Evolutionary conservation across 2,797 vertebrate genomes (phyloP).

Genomic region (Halcyon leucocephala): DNA sequence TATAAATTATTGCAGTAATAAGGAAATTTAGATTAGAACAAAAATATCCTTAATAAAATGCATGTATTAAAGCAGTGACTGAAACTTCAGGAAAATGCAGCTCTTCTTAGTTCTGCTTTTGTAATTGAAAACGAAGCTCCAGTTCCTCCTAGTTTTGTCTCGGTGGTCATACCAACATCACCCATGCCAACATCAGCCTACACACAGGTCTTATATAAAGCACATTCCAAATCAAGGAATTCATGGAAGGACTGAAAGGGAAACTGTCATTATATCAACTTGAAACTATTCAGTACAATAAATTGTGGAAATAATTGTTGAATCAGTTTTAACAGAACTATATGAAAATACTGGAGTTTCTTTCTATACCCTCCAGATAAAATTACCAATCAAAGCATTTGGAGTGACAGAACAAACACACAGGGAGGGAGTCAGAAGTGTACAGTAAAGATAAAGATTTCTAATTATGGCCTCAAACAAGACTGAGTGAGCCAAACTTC

Average conservation of each 20-base stretch:
- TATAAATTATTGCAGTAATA: not conserved
- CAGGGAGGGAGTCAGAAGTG: not conserved
- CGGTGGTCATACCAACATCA: accelerated
- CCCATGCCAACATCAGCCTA: not conserved
- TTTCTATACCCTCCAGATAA: not conserved
- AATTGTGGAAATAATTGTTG: not conserved
- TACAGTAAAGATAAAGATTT: not conserved
- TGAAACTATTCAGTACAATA: not conserved
- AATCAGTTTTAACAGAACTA: not conserved
- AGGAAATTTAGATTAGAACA: not conserved
- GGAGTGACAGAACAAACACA: not conserved
- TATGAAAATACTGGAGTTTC: not conserved
- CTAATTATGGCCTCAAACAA: not conserved
- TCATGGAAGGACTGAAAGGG: not conserved
- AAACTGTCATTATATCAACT: not conserved
- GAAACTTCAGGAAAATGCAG: not conserved
- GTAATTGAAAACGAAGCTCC: not conserved
- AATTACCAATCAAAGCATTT: not conserved
- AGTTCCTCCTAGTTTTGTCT: not conserved
- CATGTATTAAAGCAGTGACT: not conserved
- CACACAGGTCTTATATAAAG: not conserved
- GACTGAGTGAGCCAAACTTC: not conserved
- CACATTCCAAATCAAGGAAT: not conserved
- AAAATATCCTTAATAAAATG: not conserved
- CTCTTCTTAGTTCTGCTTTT: not conserved